Evolutionary conservation across 1,140 invertebrate genomes (phyloP).

Genomic region (Drosophila sulfurigaster): DNA sequence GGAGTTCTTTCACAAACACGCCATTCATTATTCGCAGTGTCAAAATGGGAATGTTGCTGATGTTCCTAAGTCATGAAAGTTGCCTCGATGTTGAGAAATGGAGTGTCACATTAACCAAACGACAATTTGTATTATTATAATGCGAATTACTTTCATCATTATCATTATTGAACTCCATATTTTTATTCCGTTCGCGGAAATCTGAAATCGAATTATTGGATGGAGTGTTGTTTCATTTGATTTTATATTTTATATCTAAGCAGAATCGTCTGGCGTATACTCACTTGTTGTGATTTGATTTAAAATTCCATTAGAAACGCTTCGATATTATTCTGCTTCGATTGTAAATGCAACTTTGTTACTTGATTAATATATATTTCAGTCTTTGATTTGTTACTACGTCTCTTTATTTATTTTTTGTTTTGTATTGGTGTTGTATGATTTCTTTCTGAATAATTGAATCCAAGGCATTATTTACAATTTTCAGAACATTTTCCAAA

Average conservation of each 20-base stretch:
- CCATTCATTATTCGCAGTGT: neutral
- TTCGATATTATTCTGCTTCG: neutral
- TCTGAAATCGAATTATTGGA: neutral
- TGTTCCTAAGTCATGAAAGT: neutral
- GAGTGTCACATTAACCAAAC: neutral
- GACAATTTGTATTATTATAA: neutral
- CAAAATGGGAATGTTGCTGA: neutral
- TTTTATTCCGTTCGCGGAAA: neutral
- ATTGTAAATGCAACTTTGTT: constrained; percentile 22
- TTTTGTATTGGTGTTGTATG: neutral
- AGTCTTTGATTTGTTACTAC: constrained; percentile 12
- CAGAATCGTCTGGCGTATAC: neutral
- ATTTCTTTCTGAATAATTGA: constrained; percentile 16
- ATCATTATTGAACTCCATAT: neutral
- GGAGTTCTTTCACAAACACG: neutral
- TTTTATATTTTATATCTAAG: neutral
- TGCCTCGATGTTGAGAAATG: neutral
- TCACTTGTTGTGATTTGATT: constrained; percentile 5
- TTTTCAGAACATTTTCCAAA: constrained; percentile 54
- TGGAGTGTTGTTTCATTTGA: neutral
- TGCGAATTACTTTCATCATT: neutral
- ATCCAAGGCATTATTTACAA: constrained; percentile 26
- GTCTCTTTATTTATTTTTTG: neutral
- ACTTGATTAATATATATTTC: constrained; percentile 13
- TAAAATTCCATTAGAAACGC: constrained; percentile 1